Evolutionary conservation across 2,797 vertebrate genomes (phyloP).

Genomic region (Pipistrellus nathusii): DNA sequence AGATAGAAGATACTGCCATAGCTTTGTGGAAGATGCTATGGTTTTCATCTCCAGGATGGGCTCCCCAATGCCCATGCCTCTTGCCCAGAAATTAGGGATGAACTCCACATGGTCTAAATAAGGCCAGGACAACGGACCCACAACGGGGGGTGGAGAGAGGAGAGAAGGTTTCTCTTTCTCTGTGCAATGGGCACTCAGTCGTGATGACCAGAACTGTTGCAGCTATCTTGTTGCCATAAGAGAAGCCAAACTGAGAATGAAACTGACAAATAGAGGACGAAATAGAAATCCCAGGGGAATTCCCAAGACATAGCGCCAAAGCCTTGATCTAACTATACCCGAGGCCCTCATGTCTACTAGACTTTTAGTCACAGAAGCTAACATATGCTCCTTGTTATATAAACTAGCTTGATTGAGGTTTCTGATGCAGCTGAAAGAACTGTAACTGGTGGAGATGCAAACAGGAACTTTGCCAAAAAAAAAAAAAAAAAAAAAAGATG

Average conservation of each 20-base stretch:
- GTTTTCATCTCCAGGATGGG: background rate
- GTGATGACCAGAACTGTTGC: background rate
- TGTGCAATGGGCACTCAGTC: background rate
- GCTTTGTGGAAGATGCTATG: background rate
- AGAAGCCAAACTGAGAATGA: background rate
- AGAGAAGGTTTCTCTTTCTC: background rate
- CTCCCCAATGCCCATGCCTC: background rate
- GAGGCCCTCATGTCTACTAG: background rate
- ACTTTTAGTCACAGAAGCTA: background rate
- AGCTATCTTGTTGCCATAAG: background rate
- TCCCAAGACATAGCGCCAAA: background rate
- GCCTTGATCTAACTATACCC: background rate
- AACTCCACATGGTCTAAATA: background rate
- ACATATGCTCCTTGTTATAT: background rate
- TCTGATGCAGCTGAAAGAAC: constrained; percentile 22
- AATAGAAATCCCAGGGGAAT: background rate
- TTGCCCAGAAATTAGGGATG: background rate
- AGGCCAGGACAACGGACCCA: background rate
- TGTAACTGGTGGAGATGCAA: background rate
- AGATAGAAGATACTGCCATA: background rate
- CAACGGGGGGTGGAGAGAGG: background rate
- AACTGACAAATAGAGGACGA: background rate
- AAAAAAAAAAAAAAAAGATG: background rate
- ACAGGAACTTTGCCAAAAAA: constrained; percentile 28
- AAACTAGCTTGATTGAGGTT: background rate